These are phyloP conservation scores for Scaptodrosophila lebanonensis DNA, from an alignment of 1,140 invertebrate genomes.

Conservation along the genomic window DNA sequence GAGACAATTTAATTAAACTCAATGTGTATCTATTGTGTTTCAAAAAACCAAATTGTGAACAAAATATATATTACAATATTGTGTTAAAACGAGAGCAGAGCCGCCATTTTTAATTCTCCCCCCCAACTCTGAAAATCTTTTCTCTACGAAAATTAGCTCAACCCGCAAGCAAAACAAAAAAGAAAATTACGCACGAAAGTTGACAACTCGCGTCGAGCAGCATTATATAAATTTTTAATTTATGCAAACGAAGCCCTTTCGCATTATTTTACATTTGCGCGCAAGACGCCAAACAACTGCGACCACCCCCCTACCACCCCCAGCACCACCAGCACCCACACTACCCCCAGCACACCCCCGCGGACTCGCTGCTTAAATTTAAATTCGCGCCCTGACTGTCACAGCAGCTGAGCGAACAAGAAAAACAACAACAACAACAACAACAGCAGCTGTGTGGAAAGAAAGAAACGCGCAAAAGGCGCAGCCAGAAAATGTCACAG, in stretches of 20 bases:
- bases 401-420: conserved; percentile 47
- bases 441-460: too few species aligned
- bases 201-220: conserved; percentile 52
- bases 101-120: conserved; percentile 26
- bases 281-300: conserved; percentile 69
- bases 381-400: conserved; percentile 38
- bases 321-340: conserved; percentile 16
- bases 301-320: conserved; percentile 46
- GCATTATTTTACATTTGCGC: conserved; percentile 76
- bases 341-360: background rate
- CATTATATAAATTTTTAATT: conserved; percentile 76
- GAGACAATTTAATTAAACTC: conserved; percentile 28
- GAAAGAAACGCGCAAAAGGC: conserved; percentile 34
- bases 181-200: conserved; percentile 6
- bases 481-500: conserved; percentile 74
- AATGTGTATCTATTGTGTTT: conserved; percentile 40
- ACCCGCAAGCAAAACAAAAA: background rate
- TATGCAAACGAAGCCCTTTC: conserved; percentile 76
- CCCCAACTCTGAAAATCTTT: background rate
- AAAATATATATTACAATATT: conserved; percentile 65
- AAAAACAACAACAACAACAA: too few species aligned
- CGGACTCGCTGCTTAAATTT: conserved; percentile 36
- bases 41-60: conserved; percentile 50
- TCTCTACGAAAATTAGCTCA: conserved; percentile 48
- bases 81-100: conserved; percentile 49